phyloP scores from a whole-genome alignment of 2,113 vertebrate genomes.

The Heloderma charlesbogerti region DNA sequence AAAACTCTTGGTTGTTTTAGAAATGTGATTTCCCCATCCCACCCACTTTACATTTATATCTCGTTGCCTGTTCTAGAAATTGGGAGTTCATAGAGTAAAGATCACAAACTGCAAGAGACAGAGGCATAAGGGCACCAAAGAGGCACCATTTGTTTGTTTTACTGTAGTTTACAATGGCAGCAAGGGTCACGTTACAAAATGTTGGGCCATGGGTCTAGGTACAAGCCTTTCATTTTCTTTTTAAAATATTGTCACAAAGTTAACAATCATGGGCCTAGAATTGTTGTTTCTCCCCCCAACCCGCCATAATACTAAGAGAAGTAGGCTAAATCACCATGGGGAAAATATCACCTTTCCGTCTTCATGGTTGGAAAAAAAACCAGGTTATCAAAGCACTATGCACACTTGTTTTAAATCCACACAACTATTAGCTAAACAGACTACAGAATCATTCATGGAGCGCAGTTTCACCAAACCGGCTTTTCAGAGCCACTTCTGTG shows the following conservation, averaged over 20 bases:
- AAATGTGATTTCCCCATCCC: neutral
- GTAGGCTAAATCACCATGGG: neutral
- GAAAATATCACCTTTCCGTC: neutral
- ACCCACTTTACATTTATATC: neutral
- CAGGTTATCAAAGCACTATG: constrained; percentile 20
- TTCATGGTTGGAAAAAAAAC: constrained; percentile 1
- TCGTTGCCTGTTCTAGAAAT: neutral
- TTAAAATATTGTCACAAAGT: constrained; percentile 1
- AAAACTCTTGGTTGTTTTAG: constrained; percentile 18
- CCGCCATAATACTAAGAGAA: constrained; percentile 1
- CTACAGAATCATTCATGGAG: constrained; percentile 20
- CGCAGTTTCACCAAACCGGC: constrained; percentile 1
- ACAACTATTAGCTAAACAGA: constrained; percentile 17
- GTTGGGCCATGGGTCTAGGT: constrained; percentile 1
- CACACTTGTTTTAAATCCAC: constrained; percentile 20
- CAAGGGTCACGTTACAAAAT: constrained; percentile 34
- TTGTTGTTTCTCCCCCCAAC: neutral
- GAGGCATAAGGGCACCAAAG: neutral
- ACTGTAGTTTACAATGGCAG: constrained; percentile 38
- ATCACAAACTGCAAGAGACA: constrained; percentile 27
- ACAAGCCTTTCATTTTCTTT: constrained; percentile 19
- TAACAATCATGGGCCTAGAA: neutral
- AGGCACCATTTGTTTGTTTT: constrained; percentile 15
- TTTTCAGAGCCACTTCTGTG: neutral
- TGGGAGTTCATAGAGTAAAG: neutral